These are phyloP conservation scores for Paramacrobiotus metropolitanus DNA, from an alignment of 1,140 invertebrate genomes.

Conservation along the genomic window DNA sequence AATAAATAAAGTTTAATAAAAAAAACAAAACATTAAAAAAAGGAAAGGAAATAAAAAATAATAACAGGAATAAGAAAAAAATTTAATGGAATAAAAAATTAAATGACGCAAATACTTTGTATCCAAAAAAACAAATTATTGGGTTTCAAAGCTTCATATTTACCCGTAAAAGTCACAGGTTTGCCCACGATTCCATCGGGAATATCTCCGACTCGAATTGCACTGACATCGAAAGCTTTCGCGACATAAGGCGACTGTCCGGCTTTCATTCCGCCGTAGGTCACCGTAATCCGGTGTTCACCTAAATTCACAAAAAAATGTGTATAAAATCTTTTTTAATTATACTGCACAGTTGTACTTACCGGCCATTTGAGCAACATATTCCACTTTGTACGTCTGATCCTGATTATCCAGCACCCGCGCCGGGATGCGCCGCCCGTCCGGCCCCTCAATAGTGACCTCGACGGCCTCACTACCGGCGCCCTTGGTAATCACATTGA, in stretches of 20 bases:
- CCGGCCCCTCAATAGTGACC: constrained; percentile 18
- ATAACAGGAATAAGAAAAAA: background rate
- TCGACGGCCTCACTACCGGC: constrained; percentile 7
- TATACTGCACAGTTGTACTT: constrained; percentile 5
- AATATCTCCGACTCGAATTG: constrained; percentile 78
- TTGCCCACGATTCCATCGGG: constrained; percentile 68
- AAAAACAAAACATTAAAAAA: constrained; percentile 6
- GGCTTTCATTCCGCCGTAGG: constrained; percentile 43
- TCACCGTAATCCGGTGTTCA: constrained; percentile 63
- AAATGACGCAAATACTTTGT: background rate
- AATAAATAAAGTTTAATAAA: background rate
- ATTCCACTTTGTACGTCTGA: constrained; percentile 52
- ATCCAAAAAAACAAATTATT: background rate
- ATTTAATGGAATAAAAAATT: constrained; percentile 7
- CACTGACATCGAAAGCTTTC: constrained; percentile 79
- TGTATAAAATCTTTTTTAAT: background rate
- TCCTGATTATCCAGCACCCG: constrained; percentile 49
- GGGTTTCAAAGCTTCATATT: too few species aligned
- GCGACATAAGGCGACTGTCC: constrained; percentile 63
- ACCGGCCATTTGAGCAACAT: constrained; percentile 34
- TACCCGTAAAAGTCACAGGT: constrained; percentile 78
- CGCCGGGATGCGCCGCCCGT: constrained; percentile 57
- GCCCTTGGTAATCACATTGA: constrained; percentile 9
- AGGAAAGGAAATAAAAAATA: constrained; percentile 11
- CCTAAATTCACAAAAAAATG: constrained; percentile 28